Conservation (phyloP, 2,113 vertebrate species). For the Ictalurus punctatus region DNA sequence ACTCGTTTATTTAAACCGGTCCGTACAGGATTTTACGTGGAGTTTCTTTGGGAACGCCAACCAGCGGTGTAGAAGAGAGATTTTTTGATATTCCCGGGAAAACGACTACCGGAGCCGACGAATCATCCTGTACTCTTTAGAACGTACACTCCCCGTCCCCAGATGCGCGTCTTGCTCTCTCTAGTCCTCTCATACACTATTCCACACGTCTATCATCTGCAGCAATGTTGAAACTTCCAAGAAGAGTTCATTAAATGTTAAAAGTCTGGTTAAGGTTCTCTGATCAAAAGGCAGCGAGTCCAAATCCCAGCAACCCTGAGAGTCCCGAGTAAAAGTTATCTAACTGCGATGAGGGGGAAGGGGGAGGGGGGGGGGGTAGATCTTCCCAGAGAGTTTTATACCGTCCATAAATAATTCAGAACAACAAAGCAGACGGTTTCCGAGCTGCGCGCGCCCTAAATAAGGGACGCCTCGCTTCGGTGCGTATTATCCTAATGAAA, state of each 20-base stretch:
- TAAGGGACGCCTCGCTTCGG: not conserved
- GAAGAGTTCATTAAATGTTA: not conserved
- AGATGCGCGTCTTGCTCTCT: not conserved
- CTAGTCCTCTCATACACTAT: not conserved
- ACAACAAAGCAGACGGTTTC: constrained; percentile 13
- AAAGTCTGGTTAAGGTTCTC: not conserved
- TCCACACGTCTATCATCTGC: not conserved
- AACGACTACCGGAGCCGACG: too few species aligned
- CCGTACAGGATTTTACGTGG: too few species aligned
- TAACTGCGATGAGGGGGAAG: not conserved
- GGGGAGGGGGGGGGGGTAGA: too few species aligned
- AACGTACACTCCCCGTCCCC: not conserved
- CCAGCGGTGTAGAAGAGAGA: not conserved
- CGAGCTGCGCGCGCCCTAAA: not conserved
- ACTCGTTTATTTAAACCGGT: too few species aligned
- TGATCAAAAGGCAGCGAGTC: not conserved
- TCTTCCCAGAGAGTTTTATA: not conserved
- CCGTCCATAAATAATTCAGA: not conserved
- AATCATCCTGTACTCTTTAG: not conserved
- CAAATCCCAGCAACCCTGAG: not conserved
- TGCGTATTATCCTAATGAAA: constrained; percentile 19
- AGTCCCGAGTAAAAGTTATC: not conserved
- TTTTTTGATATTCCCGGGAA: too few species aligned
- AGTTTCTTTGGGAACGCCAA: not conserved
- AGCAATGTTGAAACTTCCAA: not conserved